These are phyloP conservation scores for Pimephales promelas DNA, from an alignment of 2,113 vertebrate genomes.

Conservation along the genomic window DNA sequence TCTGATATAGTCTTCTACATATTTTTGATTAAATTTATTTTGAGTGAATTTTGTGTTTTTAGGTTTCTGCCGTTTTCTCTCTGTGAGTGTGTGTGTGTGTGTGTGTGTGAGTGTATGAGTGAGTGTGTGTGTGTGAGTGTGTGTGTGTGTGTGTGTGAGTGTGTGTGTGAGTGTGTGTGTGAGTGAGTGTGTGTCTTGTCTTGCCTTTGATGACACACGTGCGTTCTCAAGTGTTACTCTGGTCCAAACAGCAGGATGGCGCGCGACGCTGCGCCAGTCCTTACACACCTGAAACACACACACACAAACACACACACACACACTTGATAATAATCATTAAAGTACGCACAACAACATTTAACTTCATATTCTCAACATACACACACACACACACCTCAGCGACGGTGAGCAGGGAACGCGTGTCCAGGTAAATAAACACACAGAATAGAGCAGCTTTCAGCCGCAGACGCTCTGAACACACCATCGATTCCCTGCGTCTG, in stretches of 20 bases:
- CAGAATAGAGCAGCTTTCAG: constrained; percentile 88
- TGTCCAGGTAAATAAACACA: constrained; percentile 91
- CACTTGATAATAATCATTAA: constrained; percentile 57
- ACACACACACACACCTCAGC: constrained; percentile 84
- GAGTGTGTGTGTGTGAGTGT: too few relatives aligned
- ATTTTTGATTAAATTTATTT: too few relatives aligned
- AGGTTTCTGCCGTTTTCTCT: too few relatives aligned
- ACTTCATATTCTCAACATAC: not conserved
- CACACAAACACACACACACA: too few relatives aligned
- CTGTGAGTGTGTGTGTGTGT: too few relatives aligned
- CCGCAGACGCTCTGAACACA: constrained; percentile 83
- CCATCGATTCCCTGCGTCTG: constrained; percentile 76
- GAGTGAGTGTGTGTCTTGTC: not conserved
- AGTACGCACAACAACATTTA: not conserved
- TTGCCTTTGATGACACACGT: constrained; percentile 74
- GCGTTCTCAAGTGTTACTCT: constrained; percentile 86
- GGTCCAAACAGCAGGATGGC: constrained; percentile 89
- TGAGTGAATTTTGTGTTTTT: too few relatives aligned
- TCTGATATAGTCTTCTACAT: too few relatives aligned
- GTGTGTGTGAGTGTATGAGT: too few relatives aligned
- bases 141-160: too few relatives aligned
- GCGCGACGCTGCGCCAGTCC: constrained; percentile 88
- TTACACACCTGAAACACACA: constrained; percentile 79
- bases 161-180: not conserved
- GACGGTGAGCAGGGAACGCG: constrained; percentile 79